Conservation (phyloP, 2,797 vertebrate species). For the Gymnothorax reevesii region DNA sequence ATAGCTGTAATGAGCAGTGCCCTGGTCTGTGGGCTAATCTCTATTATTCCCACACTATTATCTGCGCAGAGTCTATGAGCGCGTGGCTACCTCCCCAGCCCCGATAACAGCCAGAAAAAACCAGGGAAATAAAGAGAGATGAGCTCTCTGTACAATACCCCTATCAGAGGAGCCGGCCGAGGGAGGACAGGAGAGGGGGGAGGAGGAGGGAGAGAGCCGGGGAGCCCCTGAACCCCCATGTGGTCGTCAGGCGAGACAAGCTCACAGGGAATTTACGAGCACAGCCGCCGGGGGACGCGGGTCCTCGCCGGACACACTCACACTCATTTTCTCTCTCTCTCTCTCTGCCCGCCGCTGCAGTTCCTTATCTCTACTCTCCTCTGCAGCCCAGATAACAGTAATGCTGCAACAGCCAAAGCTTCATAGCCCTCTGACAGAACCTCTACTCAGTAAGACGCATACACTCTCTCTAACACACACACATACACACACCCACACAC, state of each 20-base stretch:
- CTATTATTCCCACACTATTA: constrained; percentile 93
- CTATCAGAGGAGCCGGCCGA: constrained; percentile 91
- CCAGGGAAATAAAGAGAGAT: constrained; percentile 61
- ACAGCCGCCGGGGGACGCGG: constrained; percentile 75
- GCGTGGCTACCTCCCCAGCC: constrained; percentile 83
- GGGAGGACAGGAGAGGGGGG: constrained; percentile 45
- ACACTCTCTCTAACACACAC: constrained; percentile 42
- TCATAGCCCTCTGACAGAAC: constrained; percentile 42
- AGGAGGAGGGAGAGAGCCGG: neutral
- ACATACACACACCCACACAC: neutral
- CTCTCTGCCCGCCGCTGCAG: constrained; percentile 71
- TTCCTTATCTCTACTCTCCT: constrained; percentile 95
- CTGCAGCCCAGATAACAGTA: constrained; percentile 98
- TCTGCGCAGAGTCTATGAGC: constrained; percentile 96
- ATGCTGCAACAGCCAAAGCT: constrained; percentile 91
- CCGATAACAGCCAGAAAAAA: constrained; percentile 88
- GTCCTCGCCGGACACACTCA: constrained; percentile 53
- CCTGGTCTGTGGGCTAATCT: constrained; percentile 79
- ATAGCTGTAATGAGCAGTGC: constrained; percentile 99
- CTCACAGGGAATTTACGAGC: constrained; percentile 90
- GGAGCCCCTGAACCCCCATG: constrained; percentile 61
- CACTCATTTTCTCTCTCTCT: constrained; percentile 51
- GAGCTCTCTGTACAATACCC: constrained; percentile 98
- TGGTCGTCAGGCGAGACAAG: constrained; percentile 85
- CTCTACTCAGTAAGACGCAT: constrained; percentile 39